These are phyloP conservation scores for Drosophila flavopinicola DNA, from an alignment of 2,888 invertebrate genomes.

Conservation along the genomic window DNA sequence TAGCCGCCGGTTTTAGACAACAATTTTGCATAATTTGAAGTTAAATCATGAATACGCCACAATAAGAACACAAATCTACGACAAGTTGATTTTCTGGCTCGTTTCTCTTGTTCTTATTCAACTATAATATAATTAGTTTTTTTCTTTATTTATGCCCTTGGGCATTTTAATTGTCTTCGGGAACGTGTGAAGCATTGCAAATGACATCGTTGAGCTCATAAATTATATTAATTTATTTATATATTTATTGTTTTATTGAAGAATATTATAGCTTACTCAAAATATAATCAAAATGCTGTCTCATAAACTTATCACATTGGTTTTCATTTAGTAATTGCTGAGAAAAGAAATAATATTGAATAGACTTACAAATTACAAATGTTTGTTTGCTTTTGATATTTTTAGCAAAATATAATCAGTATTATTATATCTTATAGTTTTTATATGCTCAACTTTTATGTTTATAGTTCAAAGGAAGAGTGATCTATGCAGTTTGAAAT, in stretches of 20 bases:
- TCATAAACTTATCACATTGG: no score
- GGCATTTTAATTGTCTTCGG: constrained; percentile 5
- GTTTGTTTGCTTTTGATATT: no score
- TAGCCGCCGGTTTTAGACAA: constrained; percentile 79
- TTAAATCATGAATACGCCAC: constrained; percentile 67
- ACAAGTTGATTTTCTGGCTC: constrained; percentile 59
- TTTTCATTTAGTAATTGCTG: no score
- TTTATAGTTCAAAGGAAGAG: no score
- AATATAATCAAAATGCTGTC: no score
- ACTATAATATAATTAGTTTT: constrained; percentile 32
- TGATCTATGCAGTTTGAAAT: no score
- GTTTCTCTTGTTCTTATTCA: constrained; percentile 47
- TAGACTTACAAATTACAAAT: no score
- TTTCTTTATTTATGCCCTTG: constrained; percentile 32
- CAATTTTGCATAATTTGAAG: constrained; percentile 76
- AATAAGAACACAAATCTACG: constrained; percentile 13
- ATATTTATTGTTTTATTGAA: neutral
- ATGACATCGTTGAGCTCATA: neutral
- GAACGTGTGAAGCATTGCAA: constrained; percentile 1
- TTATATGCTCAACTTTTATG: no score
- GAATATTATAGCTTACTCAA: no score
- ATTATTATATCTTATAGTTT: no score
- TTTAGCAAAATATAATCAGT: no score
- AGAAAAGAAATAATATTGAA: no score
- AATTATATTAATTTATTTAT: neutral